Conservation (phyloP, 2,797 vertebrate genomes). For the Lutjanus argentimaculatus region DNA sequence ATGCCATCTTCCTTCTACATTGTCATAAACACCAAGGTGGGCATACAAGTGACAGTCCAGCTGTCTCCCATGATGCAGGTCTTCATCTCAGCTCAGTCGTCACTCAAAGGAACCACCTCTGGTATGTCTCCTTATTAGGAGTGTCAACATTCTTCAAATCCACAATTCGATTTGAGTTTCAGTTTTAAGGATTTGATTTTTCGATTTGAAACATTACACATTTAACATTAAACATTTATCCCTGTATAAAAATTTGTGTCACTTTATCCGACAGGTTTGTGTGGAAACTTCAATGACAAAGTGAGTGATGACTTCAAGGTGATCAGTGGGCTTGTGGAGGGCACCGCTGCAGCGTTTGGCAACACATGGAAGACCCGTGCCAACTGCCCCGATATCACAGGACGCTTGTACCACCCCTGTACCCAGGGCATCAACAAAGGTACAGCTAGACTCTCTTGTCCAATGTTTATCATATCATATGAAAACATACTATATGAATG, state of each 20-base stretch:
- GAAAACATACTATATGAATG: not conserved
- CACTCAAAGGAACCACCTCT: slow-evolving; percentile 83
- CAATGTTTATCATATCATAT: not conserved
- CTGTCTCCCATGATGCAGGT: slow-evolving; percentile 91
- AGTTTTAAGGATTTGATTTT: too few relatives aligned
- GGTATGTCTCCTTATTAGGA: slow-evolving; percentile 79
- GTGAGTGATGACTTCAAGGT: slow-evolving; percentile 89
- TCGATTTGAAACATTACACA: too few relatives aligned
- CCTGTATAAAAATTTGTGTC: not conserved
- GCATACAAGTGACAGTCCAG: slow-evolving; percentile 88
- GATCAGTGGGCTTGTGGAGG: slow-evolving; percentile 87
- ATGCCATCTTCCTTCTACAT: slow-evolving; percentile 90
- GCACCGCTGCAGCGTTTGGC: slow-evolving; percentile 86
- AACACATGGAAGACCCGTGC: slow-evolving; percentile 89
- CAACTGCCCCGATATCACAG: slow-evolving; percentile 81
- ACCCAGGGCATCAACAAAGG: slow-evolving; percentile 87
- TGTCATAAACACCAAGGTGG: slow-evolving; percentile 79
- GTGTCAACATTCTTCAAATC: too few relatives aligned
- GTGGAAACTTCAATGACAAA: slow-evolving; percentile 91
- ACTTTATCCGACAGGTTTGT: slow-evolving; percentile 84
- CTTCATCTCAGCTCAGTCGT: slow-evolving; percentile 80
- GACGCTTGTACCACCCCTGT: slow-evolving; percentile 87
- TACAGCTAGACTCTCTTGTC: slow-evolving; percentile 58
- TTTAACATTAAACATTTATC: not conserved
- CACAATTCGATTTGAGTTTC: too few relatives aligned